phyloP scores from a whole-genome alignment of 2,797 vertebrate genomes.

The Pitangus sulphuratus region DNA sequence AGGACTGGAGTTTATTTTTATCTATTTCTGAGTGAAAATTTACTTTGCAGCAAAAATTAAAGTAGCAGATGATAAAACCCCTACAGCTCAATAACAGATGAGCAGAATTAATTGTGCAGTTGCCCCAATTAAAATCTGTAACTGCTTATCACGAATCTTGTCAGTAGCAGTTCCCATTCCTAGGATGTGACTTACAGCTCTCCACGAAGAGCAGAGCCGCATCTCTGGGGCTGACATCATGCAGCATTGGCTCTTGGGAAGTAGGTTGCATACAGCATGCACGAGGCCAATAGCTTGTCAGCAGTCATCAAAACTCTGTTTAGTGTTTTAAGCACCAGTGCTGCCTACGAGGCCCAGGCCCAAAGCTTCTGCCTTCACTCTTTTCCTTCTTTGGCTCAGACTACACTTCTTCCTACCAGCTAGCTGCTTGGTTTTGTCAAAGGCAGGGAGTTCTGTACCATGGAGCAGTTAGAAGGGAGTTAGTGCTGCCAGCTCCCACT shows the following conservation, averaged over 20 bases:
- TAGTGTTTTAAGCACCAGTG: neutral
- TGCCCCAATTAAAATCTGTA: neutral
- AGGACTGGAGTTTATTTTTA: neutral
- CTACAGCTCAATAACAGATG: neutral
- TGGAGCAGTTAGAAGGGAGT: neutral
- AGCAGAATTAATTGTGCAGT: neutral
- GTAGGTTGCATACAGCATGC: neutral
- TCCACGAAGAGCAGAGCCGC: neutral
- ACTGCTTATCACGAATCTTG: neutral
- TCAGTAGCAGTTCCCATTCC: neutral
- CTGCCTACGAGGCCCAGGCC: neutral
- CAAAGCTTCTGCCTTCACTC: neutral
- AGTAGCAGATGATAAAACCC: slow-evolving; percentile 21
- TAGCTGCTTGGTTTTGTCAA: neutral
- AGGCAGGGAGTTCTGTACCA: neutral
- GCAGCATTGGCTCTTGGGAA: neutral
- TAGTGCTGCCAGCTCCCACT: neutral
- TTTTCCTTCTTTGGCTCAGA: neutral
- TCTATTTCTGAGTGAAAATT: neutral
- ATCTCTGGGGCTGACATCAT: neutral
- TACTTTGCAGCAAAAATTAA: neutral
- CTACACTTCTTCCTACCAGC: neutral
- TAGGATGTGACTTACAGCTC: neutral
- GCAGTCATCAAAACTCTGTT: neutral
- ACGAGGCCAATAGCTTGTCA: neutral